These are phyloP conservation scores for Otis tarda DNA, from an alignment of 2,113 vertebrate genomes.

Conservation along the genomic window DNA sequence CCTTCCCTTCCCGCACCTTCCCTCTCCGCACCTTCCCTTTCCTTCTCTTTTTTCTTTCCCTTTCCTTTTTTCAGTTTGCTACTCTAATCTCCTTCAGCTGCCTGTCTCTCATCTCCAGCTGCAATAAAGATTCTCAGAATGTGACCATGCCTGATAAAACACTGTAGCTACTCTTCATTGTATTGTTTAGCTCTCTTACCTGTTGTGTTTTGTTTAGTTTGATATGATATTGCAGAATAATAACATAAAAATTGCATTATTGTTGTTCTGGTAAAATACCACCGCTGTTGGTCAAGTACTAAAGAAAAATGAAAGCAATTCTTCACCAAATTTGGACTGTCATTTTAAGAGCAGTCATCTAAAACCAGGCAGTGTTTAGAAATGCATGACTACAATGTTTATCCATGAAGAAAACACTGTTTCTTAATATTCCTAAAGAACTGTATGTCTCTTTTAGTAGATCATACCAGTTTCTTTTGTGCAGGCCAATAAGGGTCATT, in stretches of 20 bases:
- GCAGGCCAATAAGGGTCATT: conserved; percentile 86
- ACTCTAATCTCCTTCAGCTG: not conserved
- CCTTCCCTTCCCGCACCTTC: no score
- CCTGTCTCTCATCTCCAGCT: not conserved
- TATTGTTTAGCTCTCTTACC: not conserved
- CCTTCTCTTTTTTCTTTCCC: not conserved
- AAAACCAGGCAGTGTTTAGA: conserved; percentile 66
- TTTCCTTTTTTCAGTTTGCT: not conserved
- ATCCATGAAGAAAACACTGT: conserved; percentile 69
- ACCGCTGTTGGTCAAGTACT: conserved; percentile 1
- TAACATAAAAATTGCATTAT: not conserved
- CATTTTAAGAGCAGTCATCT: conserved; percentile 58
- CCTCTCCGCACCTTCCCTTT: not conserved
- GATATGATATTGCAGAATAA: not conserved
- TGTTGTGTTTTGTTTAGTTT: not conserved
- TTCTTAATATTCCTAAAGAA: conserved; percentile 75
- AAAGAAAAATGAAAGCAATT: conserved; percentile 23
- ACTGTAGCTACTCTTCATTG: not conserved
- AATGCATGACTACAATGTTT: conserved; percentile 53
- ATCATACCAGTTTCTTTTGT: conserved; percentile 82
- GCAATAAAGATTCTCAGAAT: not conserved
- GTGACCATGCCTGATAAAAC: not conserved
- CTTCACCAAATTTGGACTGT: conserved; percentile 27
- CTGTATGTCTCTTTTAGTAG: conserved; percentile 68
- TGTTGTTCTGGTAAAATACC: not conserved